These are phyloP conservation scores for Clunio marinus DNA, from an alignment of 2,888 invertebrate genomes.

Conservation along the genomic window DNA sequence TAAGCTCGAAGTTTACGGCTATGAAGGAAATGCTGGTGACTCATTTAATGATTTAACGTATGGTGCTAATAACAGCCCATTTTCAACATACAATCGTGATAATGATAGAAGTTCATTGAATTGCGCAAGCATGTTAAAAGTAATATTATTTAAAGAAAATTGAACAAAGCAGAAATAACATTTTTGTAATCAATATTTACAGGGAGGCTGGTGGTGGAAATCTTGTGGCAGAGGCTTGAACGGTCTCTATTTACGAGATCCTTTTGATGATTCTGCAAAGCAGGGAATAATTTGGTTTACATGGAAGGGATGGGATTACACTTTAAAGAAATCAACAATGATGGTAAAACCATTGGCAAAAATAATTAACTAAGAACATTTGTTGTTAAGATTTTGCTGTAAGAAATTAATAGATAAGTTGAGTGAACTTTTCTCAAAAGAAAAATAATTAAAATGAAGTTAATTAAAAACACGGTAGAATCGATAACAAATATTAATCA, in stretches of 20 bases:
- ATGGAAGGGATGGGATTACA: constrained; percentile 94
- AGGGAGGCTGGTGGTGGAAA: constrained; percentile 91
- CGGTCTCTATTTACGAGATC: constrained; percentile 82
- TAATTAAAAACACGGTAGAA: too few relatives aligned
- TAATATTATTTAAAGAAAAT: constrained; percentile 40
- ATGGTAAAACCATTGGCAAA: constrained; percentile 60
- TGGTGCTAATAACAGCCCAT: constrained; percentile 88
- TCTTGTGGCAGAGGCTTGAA: constrained; percentile 87
- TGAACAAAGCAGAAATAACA: neutral
- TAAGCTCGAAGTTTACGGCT: constrained; percentile 86
- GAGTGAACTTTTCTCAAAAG: too few relatives aligned
- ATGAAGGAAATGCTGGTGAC: constrained; percentile 86
- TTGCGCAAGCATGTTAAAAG: constrained; percentile 86
- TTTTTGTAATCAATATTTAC: neutral
- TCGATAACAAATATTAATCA: too few relatives aligned
- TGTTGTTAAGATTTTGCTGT: too few relatives aligned
- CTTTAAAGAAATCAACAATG: constrained; percentile 81
- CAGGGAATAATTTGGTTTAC: constrained; percentile 95
- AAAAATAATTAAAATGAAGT: too few relatives aligned
- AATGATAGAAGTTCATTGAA: constrained; percentile 87
- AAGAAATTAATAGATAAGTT: too few relatives aligned
- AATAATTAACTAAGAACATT: neutral
- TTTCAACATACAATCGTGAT: constrained; percentile 89
- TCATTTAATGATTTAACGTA: constrained; percentile 92
- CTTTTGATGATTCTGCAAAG: constrained; percentile 81